These are phyloP conservation scores for Euplexia lucipara DNA, from an alignment of 2,888 invertebrate genomes.

Conservation along the genomic window DNA sequence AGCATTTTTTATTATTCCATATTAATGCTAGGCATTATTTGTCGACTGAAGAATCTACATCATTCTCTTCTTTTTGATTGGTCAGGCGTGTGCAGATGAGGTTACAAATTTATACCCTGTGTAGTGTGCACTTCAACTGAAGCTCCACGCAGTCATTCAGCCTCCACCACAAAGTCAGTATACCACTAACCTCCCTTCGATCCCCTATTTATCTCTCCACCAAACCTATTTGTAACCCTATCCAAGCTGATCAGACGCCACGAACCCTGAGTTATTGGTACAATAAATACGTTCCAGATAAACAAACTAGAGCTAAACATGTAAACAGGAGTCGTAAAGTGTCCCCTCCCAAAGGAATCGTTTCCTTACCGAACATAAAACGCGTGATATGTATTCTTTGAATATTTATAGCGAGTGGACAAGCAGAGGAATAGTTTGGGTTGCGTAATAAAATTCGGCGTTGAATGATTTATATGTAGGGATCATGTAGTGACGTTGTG, in stretches of 20 bases:
- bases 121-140: constrained; percentile 1
- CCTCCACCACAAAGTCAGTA: constrained; percentile 25
- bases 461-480: constrained; percentile 53
- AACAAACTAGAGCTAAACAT: constrained; percentile 72
- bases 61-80: too few relatives aligned
- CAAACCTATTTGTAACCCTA: constrained; percentile 62
- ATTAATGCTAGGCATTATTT: too few relatives aligned
- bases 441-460: constrained; percentile 45
- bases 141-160: background rate
- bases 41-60: too few relatives aligned
- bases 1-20: too few relatives aligned
- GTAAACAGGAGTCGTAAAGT: constrained; percentile 74
- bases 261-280: constrained; percentile 73
- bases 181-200: constrained; percentile 22
- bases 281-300: constrained; percentile 79
- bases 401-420: constrained; percentile 64
- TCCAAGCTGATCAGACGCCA: constrained; percentile 60
- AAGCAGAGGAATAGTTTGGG: constrained; percentile 46
- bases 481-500: constrained; percentile 22
- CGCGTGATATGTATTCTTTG: constrained; percentile 61
- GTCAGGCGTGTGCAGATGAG: too few relatives aligned
- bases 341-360: constrained; percentile 60
- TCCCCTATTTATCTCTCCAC: constrained; percentile 43
- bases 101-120: too few relatives aligned
- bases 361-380: constrained; percentile 57